Conservation (phyloP, 2,113 vertebrate genomes). For the Coturnix japonica region DNA sequence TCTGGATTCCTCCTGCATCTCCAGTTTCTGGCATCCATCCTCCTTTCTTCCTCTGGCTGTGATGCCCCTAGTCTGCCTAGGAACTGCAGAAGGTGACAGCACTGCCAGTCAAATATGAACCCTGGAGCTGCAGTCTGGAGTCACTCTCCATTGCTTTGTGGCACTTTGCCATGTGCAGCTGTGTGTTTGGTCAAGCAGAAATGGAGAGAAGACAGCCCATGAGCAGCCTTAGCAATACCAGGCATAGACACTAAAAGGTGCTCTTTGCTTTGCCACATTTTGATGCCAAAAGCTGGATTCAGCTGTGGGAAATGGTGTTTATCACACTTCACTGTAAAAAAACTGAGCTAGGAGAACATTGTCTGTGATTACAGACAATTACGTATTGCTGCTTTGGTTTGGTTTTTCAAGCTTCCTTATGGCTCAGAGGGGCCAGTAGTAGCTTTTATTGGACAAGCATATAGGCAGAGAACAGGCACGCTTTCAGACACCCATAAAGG, state of each 20-base stretch:
- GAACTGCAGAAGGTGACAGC: conserved; percentile 29
- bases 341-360: conserved; percentile 21
- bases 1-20: conserved; percentile 51
- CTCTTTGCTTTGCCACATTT: conserved; percentile 55
- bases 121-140: background rate
- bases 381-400: background rate
- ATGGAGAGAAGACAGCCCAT: background rate
- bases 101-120: background rate
- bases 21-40: conserved; percentile 36
- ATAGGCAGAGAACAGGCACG: background rate
- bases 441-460: background rate
- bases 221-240: conserved; percentile 46
- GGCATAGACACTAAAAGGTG: conserved; percentile 54
- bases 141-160: background rate
- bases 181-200: background rate
- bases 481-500: background rate
- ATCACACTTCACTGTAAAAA: background rate
- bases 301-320: background rate
- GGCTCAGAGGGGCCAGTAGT: background rate
- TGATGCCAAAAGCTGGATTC: conserved; percentile 44
- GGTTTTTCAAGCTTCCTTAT: conserved; percentile 6
- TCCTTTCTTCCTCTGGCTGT: background rate
- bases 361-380: conserved; percentile 32
- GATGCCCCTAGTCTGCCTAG: conserved; percentile 33
- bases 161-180: background rate